These are phyloP conservation scores for Euplagia quadripunctaria DNA, from an alignment of 2,888 invertebrate genomes.

Conservation along the genomic window DNA sequence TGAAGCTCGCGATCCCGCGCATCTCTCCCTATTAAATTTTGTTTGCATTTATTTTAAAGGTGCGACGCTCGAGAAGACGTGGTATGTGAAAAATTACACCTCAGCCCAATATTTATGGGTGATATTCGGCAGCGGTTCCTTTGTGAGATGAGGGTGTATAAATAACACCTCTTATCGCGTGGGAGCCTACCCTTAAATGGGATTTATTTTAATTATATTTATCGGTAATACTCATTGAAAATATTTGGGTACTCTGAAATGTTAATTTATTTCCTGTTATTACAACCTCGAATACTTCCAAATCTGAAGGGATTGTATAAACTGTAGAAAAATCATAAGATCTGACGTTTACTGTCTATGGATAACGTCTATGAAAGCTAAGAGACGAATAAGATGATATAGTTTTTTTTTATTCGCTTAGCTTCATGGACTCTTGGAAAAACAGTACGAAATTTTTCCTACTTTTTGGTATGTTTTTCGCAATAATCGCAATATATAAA, in stretches of 20 bases:
- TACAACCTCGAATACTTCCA: background rate
- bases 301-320: background rate
- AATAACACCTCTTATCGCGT: constrained; percentile 88
- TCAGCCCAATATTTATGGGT: constrained; percentile 88
- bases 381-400: no score
- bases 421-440: no score
- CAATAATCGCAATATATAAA: background rate
- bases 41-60: constrained; percentile 88
- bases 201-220: constrained; percentile 87
- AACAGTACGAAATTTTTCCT: no score
- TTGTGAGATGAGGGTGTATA: constrained; percentile 86
- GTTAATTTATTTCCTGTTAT: constrained; percentile 18
- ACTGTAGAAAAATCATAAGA: no score
- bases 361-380: no score
- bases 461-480: background rate
- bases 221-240: constrained; percentile 72
- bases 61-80: constrained; percentile 86
- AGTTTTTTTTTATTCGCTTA: no score
- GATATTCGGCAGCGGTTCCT: constrained; percentile 88
- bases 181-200: constrained; percentile 86
- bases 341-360: background rate
- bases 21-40: constrained; percentile 88
- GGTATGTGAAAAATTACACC: constrained; percentile 88
- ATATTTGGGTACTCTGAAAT: constrained; percentile 46
- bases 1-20: constrained; percentile 85